phyloP scores from a whole-genome alignment of 2,113 vertebrate species.

The Hippocampus abdominalis region DNA sequence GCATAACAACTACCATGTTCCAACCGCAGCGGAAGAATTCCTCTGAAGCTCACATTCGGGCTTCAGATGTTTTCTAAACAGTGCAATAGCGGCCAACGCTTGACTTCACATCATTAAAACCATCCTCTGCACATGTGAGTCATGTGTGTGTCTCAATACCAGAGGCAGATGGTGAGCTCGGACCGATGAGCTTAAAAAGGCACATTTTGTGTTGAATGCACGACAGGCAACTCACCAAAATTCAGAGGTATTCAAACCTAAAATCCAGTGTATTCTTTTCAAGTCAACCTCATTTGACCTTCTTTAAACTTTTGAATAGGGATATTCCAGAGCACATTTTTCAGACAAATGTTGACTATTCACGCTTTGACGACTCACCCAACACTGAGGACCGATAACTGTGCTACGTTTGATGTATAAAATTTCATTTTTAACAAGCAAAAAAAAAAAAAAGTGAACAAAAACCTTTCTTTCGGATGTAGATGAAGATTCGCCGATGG shows the following conservation, averaged over 20 bases:
- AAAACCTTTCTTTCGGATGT: too few species aligned
- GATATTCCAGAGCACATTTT: too few species aligned
- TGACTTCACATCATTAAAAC: constrained; percentile 19
- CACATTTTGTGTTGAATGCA: constrained; percentile 42
- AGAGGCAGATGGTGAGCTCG: constrained; percentile 26
- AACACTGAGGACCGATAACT: too few species aligned
- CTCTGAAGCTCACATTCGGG: constrained; percentile 39
- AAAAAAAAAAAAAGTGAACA: too few species aligned
- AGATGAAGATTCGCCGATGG: too few species aligned
- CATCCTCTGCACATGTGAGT: constrained; percentile 21
- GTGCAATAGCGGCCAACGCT: constrained; percentile 20
- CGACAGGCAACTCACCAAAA: constrained; percentile 3
- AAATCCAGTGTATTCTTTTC: neutral
- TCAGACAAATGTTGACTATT: too few species aligned
- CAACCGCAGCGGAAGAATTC: constrained; percentile 51
- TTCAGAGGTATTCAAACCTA: too few species aligned
- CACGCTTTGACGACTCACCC: too few species aligned
- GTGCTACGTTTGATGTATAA: too few species aligned
- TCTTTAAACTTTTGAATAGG: neutral
- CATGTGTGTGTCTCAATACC: constrained; percentile 16
- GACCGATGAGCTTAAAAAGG: constrained; percentile 36
- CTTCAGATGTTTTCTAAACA: constrained; percentile 44
- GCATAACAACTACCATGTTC: constrained; percentile 45
- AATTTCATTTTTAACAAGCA: too few species aligned
- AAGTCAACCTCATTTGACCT: neutral